Conservation (phyloP, 2,113 vertebrate species). For the Hippopotamus amphibius region DNA sequence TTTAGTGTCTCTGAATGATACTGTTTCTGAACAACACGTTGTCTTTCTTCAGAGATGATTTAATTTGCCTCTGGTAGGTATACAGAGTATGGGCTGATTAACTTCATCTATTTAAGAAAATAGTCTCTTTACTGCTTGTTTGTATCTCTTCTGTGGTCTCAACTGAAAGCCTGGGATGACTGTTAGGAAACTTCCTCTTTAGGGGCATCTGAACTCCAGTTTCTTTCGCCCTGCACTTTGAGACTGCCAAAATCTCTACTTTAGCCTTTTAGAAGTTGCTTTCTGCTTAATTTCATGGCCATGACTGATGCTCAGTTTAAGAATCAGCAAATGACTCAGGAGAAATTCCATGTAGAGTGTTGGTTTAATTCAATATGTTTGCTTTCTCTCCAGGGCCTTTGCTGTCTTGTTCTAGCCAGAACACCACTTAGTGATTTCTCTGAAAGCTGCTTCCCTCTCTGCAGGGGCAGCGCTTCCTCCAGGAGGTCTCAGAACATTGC, state of each 20-base stretch:
- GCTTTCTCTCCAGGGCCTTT: neutral
- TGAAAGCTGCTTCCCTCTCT: neutral
- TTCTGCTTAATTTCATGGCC: neutral
- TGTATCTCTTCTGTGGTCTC: neutral
- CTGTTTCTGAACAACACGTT: neutral
- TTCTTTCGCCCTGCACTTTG: neutral
- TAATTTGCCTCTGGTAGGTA: neutral
- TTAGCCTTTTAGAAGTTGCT: neutral
- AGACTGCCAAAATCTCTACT: neutral
- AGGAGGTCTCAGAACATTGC: neutral
- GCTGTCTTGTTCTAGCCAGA: too few species aligned
- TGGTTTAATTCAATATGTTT: neutral
- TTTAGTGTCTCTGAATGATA: neutral
- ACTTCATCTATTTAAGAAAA: neutral
- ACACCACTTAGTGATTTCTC: neutral
- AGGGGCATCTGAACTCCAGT: neutral
- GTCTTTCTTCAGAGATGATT: neutral
- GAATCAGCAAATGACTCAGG: neutral
- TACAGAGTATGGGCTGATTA: neutral
- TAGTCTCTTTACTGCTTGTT: neutral
- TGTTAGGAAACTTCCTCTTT: neutral
- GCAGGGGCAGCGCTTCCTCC: neutral
- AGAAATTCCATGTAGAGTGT: neutral
- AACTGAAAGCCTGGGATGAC: neutral
- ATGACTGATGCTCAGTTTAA: neutral